Evolutionary conservation across 2,797 vertebrate genomes (phyloP).

Genomic region (Phylloscopus collybita): DNA sequence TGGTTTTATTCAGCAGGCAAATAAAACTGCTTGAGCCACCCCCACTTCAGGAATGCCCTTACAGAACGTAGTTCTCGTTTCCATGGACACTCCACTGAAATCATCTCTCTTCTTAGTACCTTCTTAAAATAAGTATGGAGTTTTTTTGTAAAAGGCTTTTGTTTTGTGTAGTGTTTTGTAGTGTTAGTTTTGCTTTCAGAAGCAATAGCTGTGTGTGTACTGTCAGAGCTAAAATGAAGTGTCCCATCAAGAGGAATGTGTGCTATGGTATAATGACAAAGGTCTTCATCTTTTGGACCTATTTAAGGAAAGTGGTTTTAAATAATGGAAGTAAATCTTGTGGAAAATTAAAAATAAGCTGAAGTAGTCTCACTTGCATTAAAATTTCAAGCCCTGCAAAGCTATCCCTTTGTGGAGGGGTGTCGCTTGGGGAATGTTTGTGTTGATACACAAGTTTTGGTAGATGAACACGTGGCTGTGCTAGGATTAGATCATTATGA

Average conservation of each 20-base stretch:
- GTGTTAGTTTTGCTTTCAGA: not conserved
- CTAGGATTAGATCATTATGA: not conserved
- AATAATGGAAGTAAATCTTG: not conserved
- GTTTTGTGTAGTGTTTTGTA: not conserved
- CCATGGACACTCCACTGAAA: slow-evolving; percentile 32
- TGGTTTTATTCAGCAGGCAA: not conserved
- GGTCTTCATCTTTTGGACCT: not conserved
- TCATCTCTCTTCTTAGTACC: not conserved
- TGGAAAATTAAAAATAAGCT: not conserved
- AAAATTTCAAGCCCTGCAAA: not conserved
- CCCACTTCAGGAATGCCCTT: slow-evolving; percentile 10
- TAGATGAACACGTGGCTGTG: not conserved
- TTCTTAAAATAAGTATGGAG: slow-evolving; percentile 40
- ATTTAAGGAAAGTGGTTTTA: rapidly evolving
- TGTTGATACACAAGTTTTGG: not conserved
- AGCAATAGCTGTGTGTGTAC: not conserved
- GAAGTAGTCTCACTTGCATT: not conserved
- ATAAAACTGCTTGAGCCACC: not conserved
- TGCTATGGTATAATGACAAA: not conserved
- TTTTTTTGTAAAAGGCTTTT: not conserved
- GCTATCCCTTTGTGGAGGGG: not conserved
- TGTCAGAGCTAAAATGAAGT: not conserved
- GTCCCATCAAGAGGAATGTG: not conserved
- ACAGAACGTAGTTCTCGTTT: not conserved
- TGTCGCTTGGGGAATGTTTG: not conserved